Base-by-base conservation (phyloP, 2,888 invertebrate species). In the Drosophila paucipuncta region DNA sequence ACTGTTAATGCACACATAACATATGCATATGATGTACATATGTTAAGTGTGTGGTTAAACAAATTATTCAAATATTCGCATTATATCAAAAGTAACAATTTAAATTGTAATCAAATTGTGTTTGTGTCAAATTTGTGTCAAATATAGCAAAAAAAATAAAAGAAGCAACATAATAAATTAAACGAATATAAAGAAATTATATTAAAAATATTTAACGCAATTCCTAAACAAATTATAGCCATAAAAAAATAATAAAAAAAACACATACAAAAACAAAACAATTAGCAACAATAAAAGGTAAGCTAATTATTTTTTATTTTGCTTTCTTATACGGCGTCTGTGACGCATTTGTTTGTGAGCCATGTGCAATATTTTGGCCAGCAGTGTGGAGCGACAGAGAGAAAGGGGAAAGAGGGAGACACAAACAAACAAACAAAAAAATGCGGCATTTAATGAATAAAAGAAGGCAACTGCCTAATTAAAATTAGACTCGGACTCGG, bases 221-320 rank as follows among this genome's bases (percentile, higher is more conserved):
- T 85, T 90, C 76, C 83, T 85, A 90, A 85, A 75, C 68, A 80
- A 85, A 89, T 85, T 73, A 18, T 81, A 82, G 79, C 50, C 58
- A 67, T 59, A 78, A 65, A 75, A 60, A 50, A 47, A 11, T 43
- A 58, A 54, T 31, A 73, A 54, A 33, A 47, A 61, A 33, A 43
- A 31, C 35, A 72, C 39, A 25, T 28, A n/a, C 30, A 72, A 50
- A 37, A 63, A 57, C 53, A 60, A 68, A 47, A 57, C 18, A 31
- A 70, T 28, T 54, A 61, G 39, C 55, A 61, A 54, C 54, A 37
- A 39, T 39, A 31, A 69, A 60, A 68, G 68, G 68, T 68, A 69
- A 68, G 68, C 57, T 18, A 57, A 53, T 57, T n/a, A 47, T n/a
- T 25, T 37, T 25, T 63, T 22, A 22, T 22, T 30, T 52, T 43